A percentile compares a stretch with the other conserved stretches of the same genome.
Evolutionary conservation across 2,113 vertebrate genomes (phyloP).

Genomic region (Lampris megalopsis): DNA sequence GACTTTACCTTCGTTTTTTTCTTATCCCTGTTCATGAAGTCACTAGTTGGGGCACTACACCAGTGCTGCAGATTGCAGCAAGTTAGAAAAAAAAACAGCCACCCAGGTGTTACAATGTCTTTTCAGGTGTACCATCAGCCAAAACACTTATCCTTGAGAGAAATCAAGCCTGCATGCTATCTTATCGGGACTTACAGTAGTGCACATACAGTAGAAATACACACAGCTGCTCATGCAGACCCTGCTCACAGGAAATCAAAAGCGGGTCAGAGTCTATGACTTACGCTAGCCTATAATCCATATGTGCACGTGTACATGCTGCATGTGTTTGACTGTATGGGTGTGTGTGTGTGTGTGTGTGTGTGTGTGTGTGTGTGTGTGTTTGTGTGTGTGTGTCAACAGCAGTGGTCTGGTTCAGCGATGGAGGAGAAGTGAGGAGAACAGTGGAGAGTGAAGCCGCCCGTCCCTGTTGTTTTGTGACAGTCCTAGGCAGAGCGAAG

Average conservation of each 20-base stretch:
- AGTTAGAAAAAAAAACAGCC: slow-evolving; percentile 56
- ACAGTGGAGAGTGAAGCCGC: neutral
- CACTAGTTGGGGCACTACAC: slow-evolving; percentile 44
- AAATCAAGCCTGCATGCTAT: slow-evolving; percentile 75
- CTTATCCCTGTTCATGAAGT: slow-evolving; percentile 20
- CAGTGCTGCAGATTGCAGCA: slow-evolving; percentile 49
- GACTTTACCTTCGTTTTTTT: neutral
- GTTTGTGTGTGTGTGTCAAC: neutral
- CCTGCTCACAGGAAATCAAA: slow-evolving; percentile 68
- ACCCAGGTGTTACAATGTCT: slow-evolving; percentile 67
- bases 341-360: neutral
- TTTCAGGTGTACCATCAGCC: slow-evolving; percentile 65
- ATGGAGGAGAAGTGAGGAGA: slow-evolving; percentile 24
- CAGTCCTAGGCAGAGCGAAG: slow-evolving; percentile 66
- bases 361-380: slow-evolving; percentile 5
- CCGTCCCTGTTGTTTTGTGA: slow-evolving; percentile 70
- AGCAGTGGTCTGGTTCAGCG: slow-evolving; percentile 24
- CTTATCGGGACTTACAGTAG: slow-evolving; percentile 75
- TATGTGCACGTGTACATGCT: slow-evolving; percentile 23
- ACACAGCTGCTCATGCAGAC: slow-evolving; percentile 70
- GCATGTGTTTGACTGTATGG: slow-evolving; percentile 28
- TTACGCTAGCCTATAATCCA: slow-evolving; percentile 71
- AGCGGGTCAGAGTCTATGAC: slow-evolving; percentile 67
- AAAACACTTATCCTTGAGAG: slow-evolving; percentile 75
- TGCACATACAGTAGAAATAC: slow-evolving; percentile 68